Evolutionary conservation across 2,888 invertebrate species (phyloP).

Genomic region (Epinotia demarniana): DNA sequence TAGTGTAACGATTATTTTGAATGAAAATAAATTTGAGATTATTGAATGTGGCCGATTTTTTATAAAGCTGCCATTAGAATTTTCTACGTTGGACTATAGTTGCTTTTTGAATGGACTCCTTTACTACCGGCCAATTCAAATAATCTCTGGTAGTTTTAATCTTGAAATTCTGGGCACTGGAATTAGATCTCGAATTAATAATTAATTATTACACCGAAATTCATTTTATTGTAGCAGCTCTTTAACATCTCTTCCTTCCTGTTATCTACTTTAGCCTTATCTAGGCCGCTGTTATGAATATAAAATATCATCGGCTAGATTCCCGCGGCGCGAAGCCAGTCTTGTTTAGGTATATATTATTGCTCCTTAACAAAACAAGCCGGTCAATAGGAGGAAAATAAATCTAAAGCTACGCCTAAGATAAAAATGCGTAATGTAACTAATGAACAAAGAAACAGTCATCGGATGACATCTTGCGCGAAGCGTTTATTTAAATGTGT

Average conservation of each 20-base stretch:
- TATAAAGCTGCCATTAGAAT: too few relatives aligned
- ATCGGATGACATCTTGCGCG: conserved; percentile 16
- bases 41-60: too few relatives aligned
- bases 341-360: not conserved
- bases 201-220: not conserved
- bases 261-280: not conserved
- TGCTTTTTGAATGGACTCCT: too few relatives aligned
- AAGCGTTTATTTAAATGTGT: conserved; percentile 21
- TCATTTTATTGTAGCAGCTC: not conserved
- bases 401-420: conserved; percentile 7
- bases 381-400: conserved; percentile 6
- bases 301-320: not conserved
- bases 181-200: not conserved
- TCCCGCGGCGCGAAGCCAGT: not conserved
- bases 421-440: conserved; percentile 16
- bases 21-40: too few relatives aligned
- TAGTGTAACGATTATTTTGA: too few relatives aligned
- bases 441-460: conserved; percentile 35
- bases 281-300: not conserved
- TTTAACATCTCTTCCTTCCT: not conserved
- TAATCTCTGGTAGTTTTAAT: too few relatives aligned
- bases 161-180: too few relatives aligned
- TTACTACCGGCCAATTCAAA: too few relatives aligned
- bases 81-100: too few relatives aligned
- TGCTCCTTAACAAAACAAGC: not conserved